These are phyloP conservation scores for Mormoops blainvillei DNA, from an alignment of 2,113 vertebrate genomes.

Conservation along the genomic window DNA sequence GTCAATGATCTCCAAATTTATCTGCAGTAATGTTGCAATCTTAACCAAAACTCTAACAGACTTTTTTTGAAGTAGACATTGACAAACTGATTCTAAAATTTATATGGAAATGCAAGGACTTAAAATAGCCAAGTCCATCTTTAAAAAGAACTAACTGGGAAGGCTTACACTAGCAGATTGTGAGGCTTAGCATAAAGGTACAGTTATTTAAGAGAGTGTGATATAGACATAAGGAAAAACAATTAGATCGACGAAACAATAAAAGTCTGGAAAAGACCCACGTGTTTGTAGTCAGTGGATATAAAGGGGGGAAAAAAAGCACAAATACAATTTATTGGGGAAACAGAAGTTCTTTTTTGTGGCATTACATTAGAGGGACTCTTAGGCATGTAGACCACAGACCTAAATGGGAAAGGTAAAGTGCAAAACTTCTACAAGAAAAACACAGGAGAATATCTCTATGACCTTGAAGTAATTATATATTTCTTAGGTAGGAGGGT, in stretches of 20 bases:
- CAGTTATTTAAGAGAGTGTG: background rate
- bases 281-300: background rate
- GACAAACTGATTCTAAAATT: conserved; percentile 43
- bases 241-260: background rate
- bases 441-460: background rate
- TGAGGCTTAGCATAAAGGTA: conserved; percentile 25
- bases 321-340: background rate
- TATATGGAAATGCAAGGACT: conserved; percentile 25
- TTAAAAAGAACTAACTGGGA: conserved; percentile 56
- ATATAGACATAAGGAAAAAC: background rate
- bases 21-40: background rate
- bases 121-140: conserved; percentile 54
- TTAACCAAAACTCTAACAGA: background rate
- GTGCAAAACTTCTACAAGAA: background rate
- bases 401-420: background rate
- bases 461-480: background rate
- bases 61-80: conserved; percentile 5
- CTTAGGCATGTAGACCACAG: background rate
- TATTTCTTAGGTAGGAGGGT: background rate
- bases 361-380: background rate
- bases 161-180: conserved; percentile 5
- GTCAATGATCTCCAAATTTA: background rate
- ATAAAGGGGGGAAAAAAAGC: background rate
- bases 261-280: background rate
- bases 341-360: background rate